A percentile compares a stretch with the other conserved stretches of the same genome.
Conservation (phyloP, 2,888 invertebrate genomes). For the Hirtodrosophila duncani region DNA sequence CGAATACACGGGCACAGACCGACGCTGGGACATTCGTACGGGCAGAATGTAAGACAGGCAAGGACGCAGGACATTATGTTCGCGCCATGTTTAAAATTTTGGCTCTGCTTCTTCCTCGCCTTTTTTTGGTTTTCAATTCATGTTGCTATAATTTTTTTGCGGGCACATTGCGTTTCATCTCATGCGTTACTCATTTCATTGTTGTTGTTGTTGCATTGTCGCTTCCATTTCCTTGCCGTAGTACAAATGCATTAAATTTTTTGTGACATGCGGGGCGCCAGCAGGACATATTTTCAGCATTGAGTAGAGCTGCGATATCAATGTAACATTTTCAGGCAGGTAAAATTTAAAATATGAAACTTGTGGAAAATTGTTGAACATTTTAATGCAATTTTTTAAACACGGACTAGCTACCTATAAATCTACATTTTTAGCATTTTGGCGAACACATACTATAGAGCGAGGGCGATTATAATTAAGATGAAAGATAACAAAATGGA, state of each 20-base stretch:
- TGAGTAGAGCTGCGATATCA: too few relatives aligned
- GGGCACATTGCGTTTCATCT: conserved; percentile 62
- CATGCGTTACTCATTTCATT: conserved; percentile 67
- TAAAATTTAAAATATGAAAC: conserved; percentile 38
- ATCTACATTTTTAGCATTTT: too few relatives aligned
- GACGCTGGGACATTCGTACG: conserved; percentile 12
- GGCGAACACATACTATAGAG: too few relatives aligned
- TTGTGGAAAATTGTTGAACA: too few relatives aligned
- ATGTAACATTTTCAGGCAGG: conserved; percentile 31
- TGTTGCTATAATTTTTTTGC: conserved; percentile 34
- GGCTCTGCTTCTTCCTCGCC: conserved; percentile 30
- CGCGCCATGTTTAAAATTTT: conserved; percentile 74
- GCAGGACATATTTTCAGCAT: conserved; percentile 4
- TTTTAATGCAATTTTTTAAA: too few relatives aligned
- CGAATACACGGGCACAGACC: conserved; percentile 15
- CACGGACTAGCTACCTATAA: too few relatives aligned
- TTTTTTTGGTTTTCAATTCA: conserved; percentile 42
- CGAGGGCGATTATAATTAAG: too few relatives aligned
- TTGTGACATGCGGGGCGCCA: conserved; percentile 66
- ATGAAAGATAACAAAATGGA: too few relatives aligned
- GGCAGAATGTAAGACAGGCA: conserved; percentile 34
- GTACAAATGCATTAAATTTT: conserved; percentile 63
- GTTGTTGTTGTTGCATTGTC: conserved; percentile 27
- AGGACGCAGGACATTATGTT: conserved; percentile 77
- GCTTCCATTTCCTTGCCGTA: conserved; percentile 37